Evolutionary conservation across 2,113 vertebrate genomes (phyloP).

Genomic region (Onychorhynchus coronatus): DNA sequence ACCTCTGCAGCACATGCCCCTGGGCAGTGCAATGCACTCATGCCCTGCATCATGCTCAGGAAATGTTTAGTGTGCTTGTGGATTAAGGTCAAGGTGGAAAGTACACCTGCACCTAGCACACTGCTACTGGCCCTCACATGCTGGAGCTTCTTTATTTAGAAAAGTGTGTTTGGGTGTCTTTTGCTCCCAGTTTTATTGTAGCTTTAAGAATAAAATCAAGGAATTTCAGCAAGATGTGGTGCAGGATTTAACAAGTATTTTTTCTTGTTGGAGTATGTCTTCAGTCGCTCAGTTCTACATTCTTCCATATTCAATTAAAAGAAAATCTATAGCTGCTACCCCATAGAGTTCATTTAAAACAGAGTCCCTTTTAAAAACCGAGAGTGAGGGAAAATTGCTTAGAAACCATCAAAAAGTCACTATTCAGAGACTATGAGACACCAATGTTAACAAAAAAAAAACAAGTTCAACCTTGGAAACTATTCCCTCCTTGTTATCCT

Average conservation of each 20-base stretch:
- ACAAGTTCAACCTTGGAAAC: not conserved
- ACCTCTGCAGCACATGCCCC: not conserved
- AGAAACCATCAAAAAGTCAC: not conserved
- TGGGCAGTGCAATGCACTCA: not conserved
- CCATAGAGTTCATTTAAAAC: not conserved
- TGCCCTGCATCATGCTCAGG: not conserved
- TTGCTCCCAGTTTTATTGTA: not conserved
- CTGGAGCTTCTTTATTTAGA: not conserved
- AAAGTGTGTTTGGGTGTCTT: not conserved
- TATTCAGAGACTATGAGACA: not conserved
- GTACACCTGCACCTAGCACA: not conserved
- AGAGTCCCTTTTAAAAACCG: not conserved
- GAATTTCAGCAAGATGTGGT: not conserved
- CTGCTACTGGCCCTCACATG: not conserved
- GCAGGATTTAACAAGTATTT: not conserved
- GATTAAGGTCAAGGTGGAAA: conserved; percentile 23
- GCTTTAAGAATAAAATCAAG: not conserved
- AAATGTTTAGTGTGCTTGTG: not conserved
- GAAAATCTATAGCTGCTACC: not conserved
- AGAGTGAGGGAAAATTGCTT: not conserved
- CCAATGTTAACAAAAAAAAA: fast-evolving
- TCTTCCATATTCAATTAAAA: not conserved
- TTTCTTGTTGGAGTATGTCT: not conserved
- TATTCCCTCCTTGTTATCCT: not conserved
- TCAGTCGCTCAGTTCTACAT: not conserved